Base-by-base conservation (phyloP, 2,113 vertebrate genomes). In the Colinus virginianus region DNA sequence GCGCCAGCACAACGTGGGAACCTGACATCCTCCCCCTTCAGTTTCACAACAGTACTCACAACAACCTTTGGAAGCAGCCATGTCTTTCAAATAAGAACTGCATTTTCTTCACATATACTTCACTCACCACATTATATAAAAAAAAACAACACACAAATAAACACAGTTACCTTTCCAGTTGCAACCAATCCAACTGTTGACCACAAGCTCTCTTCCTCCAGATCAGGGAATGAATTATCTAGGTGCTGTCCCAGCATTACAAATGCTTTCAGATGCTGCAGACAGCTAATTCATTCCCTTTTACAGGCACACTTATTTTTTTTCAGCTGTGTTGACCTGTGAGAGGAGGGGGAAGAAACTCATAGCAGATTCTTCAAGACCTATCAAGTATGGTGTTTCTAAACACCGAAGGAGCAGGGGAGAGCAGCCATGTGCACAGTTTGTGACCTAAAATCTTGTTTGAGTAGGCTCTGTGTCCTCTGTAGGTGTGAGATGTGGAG, bases 11-110 rank as follows among this genome's bases (percentile, higher is more conserved):
- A 19, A 18, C 5, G 0, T 2, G 21, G 58, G 42, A 63, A 66
- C 0, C 0, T 15, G 19, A 46, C 2, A 36, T 1, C 11, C 34
- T 62, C 58, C 23, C 28, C 15, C 78, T 72, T n/a, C 58, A 5
- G 11, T 2, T 67, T 56, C 53, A 15, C 40, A 40, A 22, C 59
- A 30, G 13, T 2, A 59, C 30, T 17, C 10, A n/a, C 20, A 13
- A 0, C 0, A 20, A 6, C 25, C 26, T 84, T 26, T 58, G 34
- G 30, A 68, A 84, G 48, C 20, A 68, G 20, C 12, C 34, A 8
- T 2, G 8, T 22, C 30, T 70, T 48, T 28, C 43, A 38, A 59
- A 36, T 6, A 21, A 38, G 6, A 66, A 7, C 62, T 34, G 2
- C 32, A 21, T 10, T 20, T n/a, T 28, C 8, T 28, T n/a, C 32